phyloP scores from a whole-genome alignment of 2,888 invertebrate genomes.

The Drosophila parthenogenetica region DNA sequence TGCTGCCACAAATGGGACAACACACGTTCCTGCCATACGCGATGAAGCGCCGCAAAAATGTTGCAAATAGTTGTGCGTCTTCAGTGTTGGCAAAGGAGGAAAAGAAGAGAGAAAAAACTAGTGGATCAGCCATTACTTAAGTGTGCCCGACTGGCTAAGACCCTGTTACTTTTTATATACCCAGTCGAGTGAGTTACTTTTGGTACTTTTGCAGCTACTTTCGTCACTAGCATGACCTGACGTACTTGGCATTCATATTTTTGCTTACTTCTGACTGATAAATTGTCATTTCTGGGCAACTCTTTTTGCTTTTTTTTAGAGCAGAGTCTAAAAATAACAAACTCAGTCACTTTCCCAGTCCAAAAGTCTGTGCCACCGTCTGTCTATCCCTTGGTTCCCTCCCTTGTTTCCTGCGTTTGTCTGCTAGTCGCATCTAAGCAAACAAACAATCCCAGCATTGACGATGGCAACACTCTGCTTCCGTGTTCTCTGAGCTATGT shows the following conservation, averaged over 20 bases:
- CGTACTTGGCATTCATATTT: too few species aligned
- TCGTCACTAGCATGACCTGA: too few species aligned
- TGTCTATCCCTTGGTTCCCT: slow-evolving; percentile 7
- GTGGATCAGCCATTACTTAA: background rate
- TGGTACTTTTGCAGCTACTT: too few species aligned
- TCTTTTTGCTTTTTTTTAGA: background rate
- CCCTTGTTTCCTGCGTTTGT: slow-evolving; percentile 9
- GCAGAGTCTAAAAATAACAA: background rate
- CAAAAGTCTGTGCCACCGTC: background rate
- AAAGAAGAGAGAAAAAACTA: background rate
- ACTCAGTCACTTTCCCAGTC: background rate
- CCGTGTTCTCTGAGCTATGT: slow-evolving; percentile 50
- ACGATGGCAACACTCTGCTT: slow-evolving; percentile 50
- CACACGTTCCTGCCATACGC: slow-evolving; percentile 54
- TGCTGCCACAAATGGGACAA: slow-evolving; percentile 65
- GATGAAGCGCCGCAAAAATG: slow-evolving; percentile 54
- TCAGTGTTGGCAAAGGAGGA: slow-evolving; percentile 1
- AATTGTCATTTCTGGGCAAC: too few species aligned
- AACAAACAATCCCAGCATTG: slow-evolving; percentile 57
- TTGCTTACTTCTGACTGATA: too few species aligned
- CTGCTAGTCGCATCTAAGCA: slow-evolving; percentile 38
- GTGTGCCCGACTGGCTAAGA: background rate
- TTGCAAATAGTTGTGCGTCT: slow-evolving; percentile 54
- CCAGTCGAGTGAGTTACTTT: too few species aligned
- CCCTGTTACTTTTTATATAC: background rate